Evolutionary conservation across 1,140 invertebrate species (phyloP), one percentile per base, ranked within the genome.

Genomic region (Acyrthosiphon pisum): DNA sequence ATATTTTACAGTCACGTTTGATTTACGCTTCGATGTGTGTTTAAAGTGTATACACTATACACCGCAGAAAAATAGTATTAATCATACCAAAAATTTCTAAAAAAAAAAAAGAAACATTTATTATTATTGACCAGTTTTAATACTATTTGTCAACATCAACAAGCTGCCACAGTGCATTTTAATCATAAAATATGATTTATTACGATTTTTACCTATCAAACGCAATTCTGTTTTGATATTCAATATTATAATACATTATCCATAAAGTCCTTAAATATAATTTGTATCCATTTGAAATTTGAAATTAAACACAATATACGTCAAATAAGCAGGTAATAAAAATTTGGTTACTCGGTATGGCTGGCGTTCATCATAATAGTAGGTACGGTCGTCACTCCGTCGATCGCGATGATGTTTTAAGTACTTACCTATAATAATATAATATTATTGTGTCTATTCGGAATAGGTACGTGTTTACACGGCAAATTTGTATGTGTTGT

Each of bases 1-100:
- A 76, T n/a, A n/a, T 76, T 76, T 76, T 76, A 76, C 60, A 76
- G 60, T 76, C 60, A 76, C 60, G 60, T 76, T n/a, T 76, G 60
- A 76, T 14, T 76, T 76, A 6, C 11, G n/a, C 60, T 4, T n/a
- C 14, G 60, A 76, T 76, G n/a, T 6, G 60, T 6, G 14, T 76
- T 76, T 76, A 20, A n/a, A 76, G 30, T 60, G 26, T n/a, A 18
- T n/a, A 30, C 9, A 68, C 41, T 41, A 41, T 41, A 68, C 26
- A 0, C 60, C 9, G 0, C 60, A 30, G 4, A 76, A 76, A n/a
- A 76, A 76, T n/a, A 76, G 60, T 18, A 76, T 76, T n/a, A 26
- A 11, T 68, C 9, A n/a, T 76, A 76, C 6, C 6, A 76, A 76
- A 11, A 76, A 76, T n/a, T 76, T 18, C 30, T n/a, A 1, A n/a